Evolutionary conservation across 2,888 invertebrate species (phyloP).

Genomic region (Notodonta ziczac): DNA sequence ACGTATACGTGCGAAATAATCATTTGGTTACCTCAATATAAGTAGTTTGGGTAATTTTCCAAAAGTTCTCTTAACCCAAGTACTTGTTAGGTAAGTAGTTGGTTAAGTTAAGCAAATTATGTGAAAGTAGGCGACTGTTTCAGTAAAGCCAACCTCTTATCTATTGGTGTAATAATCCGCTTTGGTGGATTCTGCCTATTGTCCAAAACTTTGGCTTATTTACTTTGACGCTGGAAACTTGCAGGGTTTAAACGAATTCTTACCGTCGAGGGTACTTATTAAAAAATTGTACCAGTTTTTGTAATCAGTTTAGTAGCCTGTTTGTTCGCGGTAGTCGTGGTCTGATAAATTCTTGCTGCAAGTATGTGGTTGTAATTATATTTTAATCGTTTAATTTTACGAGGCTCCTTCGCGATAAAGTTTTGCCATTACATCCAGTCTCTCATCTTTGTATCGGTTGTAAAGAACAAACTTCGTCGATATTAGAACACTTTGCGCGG

Average conservation of each 20-base stretch:
- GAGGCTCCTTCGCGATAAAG: not conserved
- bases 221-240: constrained; percentile 5
- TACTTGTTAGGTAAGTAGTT: constrained; percentile 9
- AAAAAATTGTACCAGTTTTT: constrained; percentile 17
- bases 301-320: constrained; percentile 7
- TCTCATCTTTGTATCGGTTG: not conserved
- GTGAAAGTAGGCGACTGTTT: not conserved
- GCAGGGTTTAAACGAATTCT: not conserved
- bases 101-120: constrained; percentile 13
- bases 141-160: not conserved
- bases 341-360: not conserved
- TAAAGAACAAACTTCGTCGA: constrained; percentile 1
- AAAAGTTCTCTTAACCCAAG: constrained; percentile 16
- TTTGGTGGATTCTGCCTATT: constrained; percentile 3
- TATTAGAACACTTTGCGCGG: constrained; percentile 12
- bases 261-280: constrained; percentile 13
- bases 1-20: not conserved
- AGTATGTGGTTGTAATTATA: constrained; percentile 1
- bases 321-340: not conserved
- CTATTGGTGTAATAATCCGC: not conserved
- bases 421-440: not conserved
- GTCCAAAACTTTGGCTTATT: constrained; percentile 5
- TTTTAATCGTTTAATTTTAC: not conserved
- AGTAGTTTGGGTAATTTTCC: constrained; percentile 16
- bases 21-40: constrained; percentile 15